Percentiles rank a stretch among this genome's conserved stretches.
Conservation (phyloP, 2,888 invertebrate species). For the Arenicola marina region DNA sequence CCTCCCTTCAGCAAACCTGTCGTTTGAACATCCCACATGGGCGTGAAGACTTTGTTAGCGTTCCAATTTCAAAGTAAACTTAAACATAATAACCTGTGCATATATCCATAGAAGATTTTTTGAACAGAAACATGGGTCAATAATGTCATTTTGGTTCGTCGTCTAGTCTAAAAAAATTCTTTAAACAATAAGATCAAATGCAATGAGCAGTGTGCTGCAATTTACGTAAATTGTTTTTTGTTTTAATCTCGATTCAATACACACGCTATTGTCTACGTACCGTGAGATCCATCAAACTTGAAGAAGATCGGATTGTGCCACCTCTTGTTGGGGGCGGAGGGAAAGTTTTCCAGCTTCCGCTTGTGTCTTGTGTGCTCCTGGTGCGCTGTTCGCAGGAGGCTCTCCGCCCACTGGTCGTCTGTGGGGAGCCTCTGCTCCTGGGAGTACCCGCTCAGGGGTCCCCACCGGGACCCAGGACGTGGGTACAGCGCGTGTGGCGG, state of each 20-base stretch:
- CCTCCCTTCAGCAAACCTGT: not conserved
- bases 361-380: slow-evolving; percentile 10
- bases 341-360: slow-evolving; percentile 13
- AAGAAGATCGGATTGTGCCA: slow-evolving; percentile 21
- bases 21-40: not conserved
- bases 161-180: too few relatives aligned
- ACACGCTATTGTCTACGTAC: slow-evolving; percentile 3
- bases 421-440: not conserved
- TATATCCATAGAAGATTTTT: too few relatives aligned
- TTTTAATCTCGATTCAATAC: not conserved
- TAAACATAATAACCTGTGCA: too few relatives aligned
- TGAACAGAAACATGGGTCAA: too few relatives aligned
- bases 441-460: not conserved
- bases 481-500: not conserved
- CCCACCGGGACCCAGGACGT: not conserved
- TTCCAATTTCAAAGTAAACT: too few relatives aligned
- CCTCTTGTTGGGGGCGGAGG: not conserved
- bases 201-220: too few relatives aligned
- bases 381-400: slow-evolving; percentile 28
- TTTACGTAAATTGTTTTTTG: too few relatives aligned
- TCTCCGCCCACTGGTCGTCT: not conserved
- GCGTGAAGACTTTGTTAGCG: not conserved
- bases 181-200: too few relatives aligned
- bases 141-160: too few relatives aligned
- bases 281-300: slow-evolving; percentile 21